phyloP scores from a whole-genome alignment of 2,888 invertebrate species.

The Andrena flavipes region DNA sequence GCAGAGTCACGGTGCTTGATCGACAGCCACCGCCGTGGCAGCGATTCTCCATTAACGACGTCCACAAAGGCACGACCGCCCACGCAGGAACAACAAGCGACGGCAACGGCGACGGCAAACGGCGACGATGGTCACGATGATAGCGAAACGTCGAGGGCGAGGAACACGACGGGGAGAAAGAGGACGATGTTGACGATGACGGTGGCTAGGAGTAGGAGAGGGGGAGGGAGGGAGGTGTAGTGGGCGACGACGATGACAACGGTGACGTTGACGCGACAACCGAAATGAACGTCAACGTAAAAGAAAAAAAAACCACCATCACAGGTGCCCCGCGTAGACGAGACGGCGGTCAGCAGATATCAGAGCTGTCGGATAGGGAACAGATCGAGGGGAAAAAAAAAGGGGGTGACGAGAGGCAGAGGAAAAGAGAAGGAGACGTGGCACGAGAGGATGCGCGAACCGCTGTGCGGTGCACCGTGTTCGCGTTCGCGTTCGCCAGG shows the following conservation, averaged over 20 bases:
- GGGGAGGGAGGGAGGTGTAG: slow-evolving; percentile 6
- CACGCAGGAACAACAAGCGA: slow-evolving; percentile 50
- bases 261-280: slow-evolving; percentile 49
- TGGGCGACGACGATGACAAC: slow-evolving; percentile 42
- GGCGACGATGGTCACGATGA: slow-evolving; percentile 22
- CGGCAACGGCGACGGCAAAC: slow-evolving; percentile 12
- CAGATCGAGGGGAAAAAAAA: slow-evolving; percentile 17
- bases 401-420: slow-evolving; percentile 39
- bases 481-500: slow-evolving; percentile 63
- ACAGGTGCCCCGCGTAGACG: slow-evolving; percentile 55
- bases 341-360: slow-evolving; percentile 40
- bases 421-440: slow-evolving; percentile 71
- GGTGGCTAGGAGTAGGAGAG: slow-evolving; percentile 2
- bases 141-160: slow-evolving; percentile 3
- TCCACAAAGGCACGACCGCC: slow-evolving; percentile 66
- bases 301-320: slow-evolving; percentile 23
- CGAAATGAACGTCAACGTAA: slow-evolving; percentile 52
- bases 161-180: slow-evolving; percentile 10
- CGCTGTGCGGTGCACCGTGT: slow-evolving; percentile 65
- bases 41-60: slow-evolving; percentile 77
- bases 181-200: slow-evolving; percentile 40
- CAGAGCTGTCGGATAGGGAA: slow-evolving; percentile 32
- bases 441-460: slow-evolving; percentile 74
- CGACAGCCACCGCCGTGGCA: slow-evolving; percentile 70
- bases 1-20: slow-evolving; percentile 77